A percentile compares a stretch with the other conserved stretches of the same genome.
Evolutionary conservation across 2,888 invertebrate species (phyloP).

Genomic region (Hydropsyche betteni): DNA sequence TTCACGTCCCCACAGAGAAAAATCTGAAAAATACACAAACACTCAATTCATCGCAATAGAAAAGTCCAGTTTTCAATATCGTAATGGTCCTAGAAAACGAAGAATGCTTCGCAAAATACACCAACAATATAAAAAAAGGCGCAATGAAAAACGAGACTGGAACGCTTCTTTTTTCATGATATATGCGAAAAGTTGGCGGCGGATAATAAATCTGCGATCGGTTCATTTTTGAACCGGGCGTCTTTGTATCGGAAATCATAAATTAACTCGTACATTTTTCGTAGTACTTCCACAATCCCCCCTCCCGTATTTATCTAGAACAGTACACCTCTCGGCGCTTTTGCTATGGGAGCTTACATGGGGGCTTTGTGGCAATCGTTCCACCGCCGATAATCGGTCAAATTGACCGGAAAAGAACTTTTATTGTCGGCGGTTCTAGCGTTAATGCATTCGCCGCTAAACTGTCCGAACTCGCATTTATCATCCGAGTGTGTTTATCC

Average conservation of each 20-base stretch:
- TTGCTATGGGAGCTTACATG: background rate
- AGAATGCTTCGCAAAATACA: no score
- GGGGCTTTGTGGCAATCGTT: background rate
- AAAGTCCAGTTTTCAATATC: no score
- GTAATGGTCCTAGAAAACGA: no score
- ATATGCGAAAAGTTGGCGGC: constrained; percentile 2
- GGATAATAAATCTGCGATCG: constrained; percentile 11
- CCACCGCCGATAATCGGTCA: constrained; percentile 9
- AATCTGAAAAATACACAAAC: no score
- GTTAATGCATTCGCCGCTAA: background rate
- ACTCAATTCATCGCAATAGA: no score
- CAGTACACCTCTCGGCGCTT: no score
- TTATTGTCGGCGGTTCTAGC: background rate
- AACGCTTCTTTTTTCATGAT: background rate
- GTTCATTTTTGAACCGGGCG: background rate
- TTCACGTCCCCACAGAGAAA: no score
- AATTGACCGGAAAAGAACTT: constrained; percentile 23
- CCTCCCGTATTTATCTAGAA: no score
- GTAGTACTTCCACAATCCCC: no score
- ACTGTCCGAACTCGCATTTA: background rate
- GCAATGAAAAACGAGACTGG: background rate
- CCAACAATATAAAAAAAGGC: no score
- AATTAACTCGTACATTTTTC: background rate
- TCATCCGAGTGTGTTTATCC: no score
- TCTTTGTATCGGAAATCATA: constrained; percentile 13